Conservation (phyloP, 2,888 invertebrate genomes). For the Stenurella melanura region DNA sequence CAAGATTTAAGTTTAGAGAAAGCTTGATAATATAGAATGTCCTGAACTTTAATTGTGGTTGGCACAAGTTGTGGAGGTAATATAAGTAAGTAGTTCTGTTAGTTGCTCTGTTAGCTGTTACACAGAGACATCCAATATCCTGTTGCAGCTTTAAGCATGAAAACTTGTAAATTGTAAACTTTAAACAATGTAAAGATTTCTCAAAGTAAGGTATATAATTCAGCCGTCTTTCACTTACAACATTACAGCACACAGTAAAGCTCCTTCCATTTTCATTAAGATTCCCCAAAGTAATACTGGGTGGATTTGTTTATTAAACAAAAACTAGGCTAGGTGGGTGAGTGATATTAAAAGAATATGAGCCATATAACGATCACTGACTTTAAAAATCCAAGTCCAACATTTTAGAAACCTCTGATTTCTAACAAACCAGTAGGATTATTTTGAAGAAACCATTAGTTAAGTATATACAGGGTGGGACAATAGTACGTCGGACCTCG, state of each 20-base stretch:
- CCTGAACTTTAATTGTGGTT: slow-evolving; percentile 29
- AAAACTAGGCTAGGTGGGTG: too few species aligned
- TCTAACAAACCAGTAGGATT: too few species aligned
- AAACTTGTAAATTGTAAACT: slow-evolving; percentile 27
- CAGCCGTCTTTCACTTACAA: neutral
- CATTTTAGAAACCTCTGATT: too few species aligned
- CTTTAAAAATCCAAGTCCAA: too few species aligned
- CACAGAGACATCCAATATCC: slow-evolving; percentile 25
- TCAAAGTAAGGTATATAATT: slow-evolving; percentile 20
- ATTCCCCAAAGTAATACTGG: slow-evolving; percentile 2
- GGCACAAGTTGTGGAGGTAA: slow-evolving; percentile 19
- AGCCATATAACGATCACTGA: too few species aligned
- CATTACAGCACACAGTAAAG: slow-evolving; percentile 2
- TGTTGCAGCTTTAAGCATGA: slow-evolving; percentile 21
- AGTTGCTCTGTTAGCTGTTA: slow-evolving; percentile 19
- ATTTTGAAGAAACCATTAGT: too few species aligned
- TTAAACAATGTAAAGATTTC: slow-evolving; percentile 29
- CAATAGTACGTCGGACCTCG: too few species aligned
- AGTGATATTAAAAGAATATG: too few species aligned
- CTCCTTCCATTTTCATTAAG: neutral
- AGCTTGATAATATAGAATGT: slow-evolving; percentile 21
- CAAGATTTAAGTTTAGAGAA: slow-evolving; percentile 4
- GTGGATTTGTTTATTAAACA: neutral
- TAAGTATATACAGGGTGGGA: too few species aligned
- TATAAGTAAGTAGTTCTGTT: slow-evolving; percentile 30